Conservation (phyloP, 2,797 vertebrate genomes). For the Bryconaethiops microstoma region DNA sequence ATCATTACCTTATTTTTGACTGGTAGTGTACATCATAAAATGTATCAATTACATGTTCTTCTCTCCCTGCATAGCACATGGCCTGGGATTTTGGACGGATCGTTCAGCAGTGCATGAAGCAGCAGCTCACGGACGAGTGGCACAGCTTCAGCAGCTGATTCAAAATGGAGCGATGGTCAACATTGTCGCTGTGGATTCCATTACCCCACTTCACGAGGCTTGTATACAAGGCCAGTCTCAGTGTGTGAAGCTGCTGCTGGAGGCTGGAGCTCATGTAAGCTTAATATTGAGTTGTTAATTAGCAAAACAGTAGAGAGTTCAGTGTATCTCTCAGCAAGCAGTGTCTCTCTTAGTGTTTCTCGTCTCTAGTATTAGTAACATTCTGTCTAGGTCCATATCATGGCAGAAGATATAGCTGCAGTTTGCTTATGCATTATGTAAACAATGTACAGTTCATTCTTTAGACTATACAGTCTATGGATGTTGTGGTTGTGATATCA, state of each 20-base stretch:
- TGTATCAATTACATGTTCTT: neutral
- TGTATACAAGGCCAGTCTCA: conserved; percentile 82
- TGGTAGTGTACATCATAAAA: neutral
- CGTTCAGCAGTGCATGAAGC: conserved; percentile 85
- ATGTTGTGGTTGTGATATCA: neutral
- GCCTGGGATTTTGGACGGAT: conserved; percentile 73
- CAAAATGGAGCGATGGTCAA: conserved; percentile 84
- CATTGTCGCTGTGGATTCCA: conserved; percentile 87
- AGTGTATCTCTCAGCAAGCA: neutral
- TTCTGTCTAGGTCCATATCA: neutral
- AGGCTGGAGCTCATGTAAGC: conserved; percentile 88
- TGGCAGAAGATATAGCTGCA: no score
- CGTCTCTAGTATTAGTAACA: neutral
- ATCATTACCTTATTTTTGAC: no score
- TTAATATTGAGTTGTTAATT: neutral
- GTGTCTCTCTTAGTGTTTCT: neutral
- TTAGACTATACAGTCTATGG: neutral
- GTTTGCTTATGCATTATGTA: no score
- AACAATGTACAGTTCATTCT: no score
- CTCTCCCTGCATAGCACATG: conserved; percentile 41
- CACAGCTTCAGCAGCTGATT: conserved; percentile 82
- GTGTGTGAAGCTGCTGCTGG: conserved; percentile 86
- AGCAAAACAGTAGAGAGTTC: neutral
- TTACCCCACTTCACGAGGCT: conserved; percentile 89
- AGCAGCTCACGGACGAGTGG: conserved; percentile 75